Percentiles rank a stretch among this genome's conserved stretches.
phyloP scores from a whole-genome alignment of 2,797 vertebrate species.

The Poeciliopsis gracilis region DNA sequence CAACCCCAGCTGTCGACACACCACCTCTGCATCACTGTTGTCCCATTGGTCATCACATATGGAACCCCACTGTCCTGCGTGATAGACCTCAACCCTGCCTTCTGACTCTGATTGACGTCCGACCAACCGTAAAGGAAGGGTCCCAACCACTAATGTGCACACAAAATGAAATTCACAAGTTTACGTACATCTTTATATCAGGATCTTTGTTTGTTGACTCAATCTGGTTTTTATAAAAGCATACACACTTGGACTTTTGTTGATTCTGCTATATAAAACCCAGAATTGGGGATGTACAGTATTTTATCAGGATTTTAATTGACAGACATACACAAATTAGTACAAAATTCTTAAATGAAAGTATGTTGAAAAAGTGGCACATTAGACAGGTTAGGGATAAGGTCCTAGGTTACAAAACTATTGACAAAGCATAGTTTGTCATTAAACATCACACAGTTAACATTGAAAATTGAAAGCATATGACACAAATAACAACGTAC shows the following conservation, averaged over 20 bases:
- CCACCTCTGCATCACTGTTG: constrained; percentile 92
- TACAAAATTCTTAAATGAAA: background rate
- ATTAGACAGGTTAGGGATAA: background rate
- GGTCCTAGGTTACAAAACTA: background rate
- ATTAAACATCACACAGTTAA: background rate
- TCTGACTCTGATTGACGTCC: constrained; percentile 82
- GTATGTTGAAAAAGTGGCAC: background rate
- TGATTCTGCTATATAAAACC: background rate
- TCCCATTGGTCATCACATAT: constrained; percentile 98
- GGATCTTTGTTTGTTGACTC: background rate
- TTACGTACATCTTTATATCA: constrained; percentile 7
- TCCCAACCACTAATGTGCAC: constrained; percentile 38
- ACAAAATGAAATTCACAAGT: constrained; percentile 12
- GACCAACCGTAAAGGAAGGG: constrained; percentile 83
- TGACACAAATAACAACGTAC: background rate
- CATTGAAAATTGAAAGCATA: background rate
- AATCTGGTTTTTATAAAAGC: background rate
- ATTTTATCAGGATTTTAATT: background rate
- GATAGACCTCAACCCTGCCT: constrained; percentile 92
- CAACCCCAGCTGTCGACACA: constrained; percentile 95
- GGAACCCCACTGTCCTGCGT: constrained; percentile 93
- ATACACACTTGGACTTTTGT: background rate
- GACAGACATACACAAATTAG: background rate
- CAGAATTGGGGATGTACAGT: background rate
- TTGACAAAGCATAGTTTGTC: background rate